Conservation (phyloP, 2,888 invertebrate species). For the Chorisops tibialis region DNA sequence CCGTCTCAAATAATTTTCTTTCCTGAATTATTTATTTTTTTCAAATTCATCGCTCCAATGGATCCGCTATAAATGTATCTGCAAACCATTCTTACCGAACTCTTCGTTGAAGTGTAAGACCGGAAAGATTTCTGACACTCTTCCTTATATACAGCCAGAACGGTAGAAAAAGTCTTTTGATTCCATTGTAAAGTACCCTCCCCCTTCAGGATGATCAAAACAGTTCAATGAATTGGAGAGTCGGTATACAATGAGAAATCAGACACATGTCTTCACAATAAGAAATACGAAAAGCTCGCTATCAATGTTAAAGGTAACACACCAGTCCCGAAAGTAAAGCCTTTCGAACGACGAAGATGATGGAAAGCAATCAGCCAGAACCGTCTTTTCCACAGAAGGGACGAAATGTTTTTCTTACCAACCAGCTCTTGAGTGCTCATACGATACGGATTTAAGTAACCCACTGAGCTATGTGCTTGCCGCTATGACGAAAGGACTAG, state of each 20-base stretch:
- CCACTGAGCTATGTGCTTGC: too few relatives aligned
- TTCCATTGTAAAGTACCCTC: not conserved
- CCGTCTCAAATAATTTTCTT: not conserved
- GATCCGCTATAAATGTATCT: not conserved
- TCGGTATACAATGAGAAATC: constrained; percentile 16
- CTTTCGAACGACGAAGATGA: too few relatives aligned
- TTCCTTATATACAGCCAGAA: not conserved
- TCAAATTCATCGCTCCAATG: constrained; percentile 14
- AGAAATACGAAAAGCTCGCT: too few relatives aligned
- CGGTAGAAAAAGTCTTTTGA: not conserved
- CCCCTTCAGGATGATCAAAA: constrained; percentile 15
- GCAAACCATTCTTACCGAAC: too few relatives aligned
- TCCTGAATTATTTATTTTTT: constrained; percentile 4
- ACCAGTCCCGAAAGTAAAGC: too few relatives aligned
- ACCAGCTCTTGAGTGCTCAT: too few relatives aligned
- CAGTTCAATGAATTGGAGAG: constrained; percentile 4
- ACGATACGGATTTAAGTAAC: too few relatives aligned
- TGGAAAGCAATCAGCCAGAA: too few relatives aligned
- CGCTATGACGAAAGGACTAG: too few relatives aligned
- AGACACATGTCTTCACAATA: constrained; percentile 6
- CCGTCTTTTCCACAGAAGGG: too few relatives aligned
- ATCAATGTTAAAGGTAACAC: too few relatives aligned
- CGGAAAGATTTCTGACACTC: constrained; percentile 24
- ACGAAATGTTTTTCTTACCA: too few relatives aligned
- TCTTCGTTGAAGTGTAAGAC: constrained; percentile 19